Percentiles rank a stretch among this genome's conserved stretches.
Evolutionary conservation across 1,140 invertebrate species (phyloP).

Genomic region (Zaprionus taronus): DNA sequence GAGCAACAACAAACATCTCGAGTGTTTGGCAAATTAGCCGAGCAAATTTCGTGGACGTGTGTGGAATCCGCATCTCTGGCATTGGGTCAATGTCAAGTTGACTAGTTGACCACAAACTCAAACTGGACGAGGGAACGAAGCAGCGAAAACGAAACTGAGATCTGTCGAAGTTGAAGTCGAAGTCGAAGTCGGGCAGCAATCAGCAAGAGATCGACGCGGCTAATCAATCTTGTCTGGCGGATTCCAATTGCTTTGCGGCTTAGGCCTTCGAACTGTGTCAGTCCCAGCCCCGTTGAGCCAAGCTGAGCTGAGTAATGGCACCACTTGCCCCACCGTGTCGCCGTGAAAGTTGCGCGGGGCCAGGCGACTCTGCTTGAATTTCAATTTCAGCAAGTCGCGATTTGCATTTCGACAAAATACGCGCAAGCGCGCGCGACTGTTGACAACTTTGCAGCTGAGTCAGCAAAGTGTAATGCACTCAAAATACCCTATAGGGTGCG

Average conservation of each 20-base stretch:
- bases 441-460: conserved; percentile 19
- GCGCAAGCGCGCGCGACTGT: conserved; percentile 5
- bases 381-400: conserved; percentile 41
- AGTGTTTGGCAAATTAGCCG: conserved; percentile 60
- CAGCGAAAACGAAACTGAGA: background rate
- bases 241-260: conserved; percentile 1
- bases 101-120: conserved; percentile 55
- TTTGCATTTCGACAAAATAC: conserved; percentile 48
- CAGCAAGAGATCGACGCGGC: conserved; percentile 4
- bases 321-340: conserved; percentile 31
- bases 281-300: background rate
- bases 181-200: background rate
- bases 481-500: conserved; percentile 3
- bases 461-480: background rate
- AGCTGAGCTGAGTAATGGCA: conserved; percentile 30
- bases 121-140: conserved; percentile 9
- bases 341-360: conserved; percentile 40
- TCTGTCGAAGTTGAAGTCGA: background rate
- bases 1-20: conserved; percentile 22
- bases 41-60: conserved; percentile 55
- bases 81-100: conserved; percentile 81
- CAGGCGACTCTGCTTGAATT: conserved; percentile 33
- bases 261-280: conserved; percentile 22
- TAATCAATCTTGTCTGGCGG: conserved; percentile 27
- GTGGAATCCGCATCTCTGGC: conserved; percentile 59